Percentiles rank a stretch among this genome's conserved stretches.
These are phyloP conservation scores for Chirona hameri DNA, from an alignment of 2,888 invertebrate species.

Conservation along the genomic window DNA sequence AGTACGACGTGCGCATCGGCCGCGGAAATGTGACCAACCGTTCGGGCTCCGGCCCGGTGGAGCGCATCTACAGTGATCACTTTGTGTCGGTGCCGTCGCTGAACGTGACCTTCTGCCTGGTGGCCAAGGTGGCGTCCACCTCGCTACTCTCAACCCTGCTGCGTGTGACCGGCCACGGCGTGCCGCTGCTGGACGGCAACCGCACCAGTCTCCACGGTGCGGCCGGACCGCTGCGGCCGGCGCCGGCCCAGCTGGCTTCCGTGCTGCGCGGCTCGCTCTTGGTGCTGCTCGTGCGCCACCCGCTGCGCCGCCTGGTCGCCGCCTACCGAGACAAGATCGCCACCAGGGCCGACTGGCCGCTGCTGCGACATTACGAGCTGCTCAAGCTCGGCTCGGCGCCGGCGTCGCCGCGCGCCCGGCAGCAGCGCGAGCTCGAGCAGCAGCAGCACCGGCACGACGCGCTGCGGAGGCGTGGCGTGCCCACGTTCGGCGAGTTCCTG, in stretches of 20 bases:
- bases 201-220: neutral
- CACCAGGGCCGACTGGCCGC: too few species aligned
- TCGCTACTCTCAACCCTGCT: neutral
- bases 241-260: neutral
- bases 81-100: neutral
- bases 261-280: neutral
- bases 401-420: too few species aligned
- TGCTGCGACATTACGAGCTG: too few species aligned
- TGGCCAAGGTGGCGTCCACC: neutral
- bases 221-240: neutral
- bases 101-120: neutral
- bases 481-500: conserved; percentile 34
- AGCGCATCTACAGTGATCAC: neutral
- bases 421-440: neutral
- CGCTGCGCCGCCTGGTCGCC: conserved; percentile 13
- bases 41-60: neutral
- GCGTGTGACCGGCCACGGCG: neutral
- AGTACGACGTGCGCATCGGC: neutral
- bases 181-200: neutral
- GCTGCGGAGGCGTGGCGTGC: neutral
- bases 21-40: neutral
- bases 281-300: conserved; percentile 9
- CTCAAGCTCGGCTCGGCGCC: neutral
- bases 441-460: neutral
- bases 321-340: conserved; percentile 3